Evolutionary conservation across 1,140 invertebrate genomes (phyloP).

Genomic region (Diabrotica undecimpunctata): DNA sequence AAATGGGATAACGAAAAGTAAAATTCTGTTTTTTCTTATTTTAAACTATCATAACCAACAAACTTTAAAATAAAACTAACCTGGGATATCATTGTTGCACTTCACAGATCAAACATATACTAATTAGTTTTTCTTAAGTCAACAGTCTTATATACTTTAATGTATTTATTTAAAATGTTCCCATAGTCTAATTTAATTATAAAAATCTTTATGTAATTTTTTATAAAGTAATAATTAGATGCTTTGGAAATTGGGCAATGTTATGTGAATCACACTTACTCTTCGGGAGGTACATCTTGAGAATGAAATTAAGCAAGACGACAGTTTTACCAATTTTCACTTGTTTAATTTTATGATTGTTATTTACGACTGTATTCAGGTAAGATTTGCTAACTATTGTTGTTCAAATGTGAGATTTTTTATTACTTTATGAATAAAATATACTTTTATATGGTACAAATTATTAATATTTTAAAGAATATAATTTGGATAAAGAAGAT

Average conservation of each 20-base stretch:
- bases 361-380: not conserved
- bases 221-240: not conserved
- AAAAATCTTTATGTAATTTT: not conserved
- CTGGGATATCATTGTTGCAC: not conserved
- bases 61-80: not conserved
- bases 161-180: not conserved
- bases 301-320: not conserved
- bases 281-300: not conserved
- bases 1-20: too few relatives aligned
- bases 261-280: not conserved
- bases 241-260: not conserved
- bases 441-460: too few relatives aligned
- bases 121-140: constrained; percentile 1
- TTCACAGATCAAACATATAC: not conserved
- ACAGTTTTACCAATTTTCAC: constrained; percentile 13
- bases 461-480: too few relatives aligned
- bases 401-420: not conserved
- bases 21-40: too few relatives aligned
- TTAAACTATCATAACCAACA: too few relatives aligned
- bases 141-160: constrained; percentile 1
- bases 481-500: too few relatives aligned
- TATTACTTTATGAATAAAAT: not conserved
- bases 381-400: not conserved
- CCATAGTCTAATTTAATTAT: constrained; percentile 3
- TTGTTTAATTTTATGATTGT: constrained; percentile 1